Evolutionary conservation across 2,113 vertebrate genomes (phyloP), one percentile per base, ranked within the genome.

Genomic region (Hydrolagus affinis): DNA sequence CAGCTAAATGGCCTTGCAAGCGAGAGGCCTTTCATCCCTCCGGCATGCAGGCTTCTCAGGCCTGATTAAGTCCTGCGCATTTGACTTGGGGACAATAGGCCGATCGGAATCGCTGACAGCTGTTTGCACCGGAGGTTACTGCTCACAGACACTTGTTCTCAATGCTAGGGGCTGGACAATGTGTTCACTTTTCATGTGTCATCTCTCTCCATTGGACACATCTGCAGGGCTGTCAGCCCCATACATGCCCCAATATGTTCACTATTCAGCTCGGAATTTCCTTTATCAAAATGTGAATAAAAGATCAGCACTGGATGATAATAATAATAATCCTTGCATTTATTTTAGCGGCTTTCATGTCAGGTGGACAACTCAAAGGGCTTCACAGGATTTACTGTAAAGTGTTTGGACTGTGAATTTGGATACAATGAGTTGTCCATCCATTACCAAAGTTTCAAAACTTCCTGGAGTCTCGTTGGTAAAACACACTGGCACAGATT

Each of bases 51-150:
- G 60, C 78, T 83, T 83, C 78, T 83, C 78, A 83, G 60, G 62
- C 25, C 78, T 83, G 78, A 83, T 83, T 83, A 83, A 83, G 78
- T 83, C 78, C 78, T 83, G 62, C 28, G 78, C 78, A 83, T 83
- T 83, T 83, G 78, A 68, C 78, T 62, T 60, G 66, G n/a, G n/a
- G 60, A 83, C 78, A 83, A 83, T 66, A 83, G 78, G 78, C 62
- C 78, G 17, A 68, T 66, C 78, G 64, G 78, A 83, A 83, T 83
- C 78, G 30, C 78, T 83, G 78, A 83, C 78, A 83, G 78, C 78
- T 83, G 78, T 83, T 83, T 83, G 78, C 32, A 83, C 78, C 78
- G 66, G 78, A 83, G 78, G 78, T 83, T 83, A 83, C 25, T 83
- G 78, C 60, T 83, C 78, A 83, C 78, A 83, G 60, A 83, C 60